Base-by-base conservation (phyloP, 1,140 invertebrate species). In the Melanaphis sacchari region DNA sequence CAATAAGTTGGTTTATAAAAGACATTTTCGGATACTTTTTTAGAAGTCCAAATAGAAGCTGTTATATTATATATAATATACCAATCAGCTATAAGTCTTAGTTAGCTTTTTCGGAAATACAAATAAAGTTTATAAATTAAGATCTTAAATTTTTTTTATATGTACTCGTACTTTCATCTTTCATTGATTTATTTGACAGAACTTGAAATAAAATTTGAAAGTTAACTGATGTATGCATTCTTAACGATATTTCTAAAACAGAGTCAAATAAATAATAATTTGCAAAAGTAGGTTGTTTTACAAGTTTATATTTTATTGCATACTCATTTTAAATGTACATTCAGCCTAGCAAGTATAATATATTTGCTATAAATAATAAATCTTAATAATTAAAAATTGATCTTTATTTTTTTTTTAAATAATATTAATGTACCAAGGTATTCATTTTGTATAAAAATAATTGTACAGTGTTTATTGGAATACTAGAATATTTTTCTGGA, bases 361-460 rank as follows among this genome's bases (percentile, higher is more conserved):
- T 15, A 66, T 0, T 66, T n/a, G n/a, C 2, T 0, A 66, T 66
- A 9, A 7, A 15, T 66, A n/a, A 18, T 18, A 66, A 66, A 5
- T 59, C 2, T 2, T 31, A 24, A 11, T n/a, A 1, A 1, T 1
- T 0, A n/a, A 54, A 66, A 66, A n/a, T 66, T 0, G 0, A 1
- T 18, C 4, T 18, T 22, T 18, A 66, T 8, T 18, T 15, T 66
- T 66, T 5, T 66, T 3, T n/a, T 66, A n/a, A 66, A 66, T 66
- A 46, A 46, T 46, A 46, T n/a, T 15, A 66, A 66, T 18, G 0
- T 6, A 66, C 18, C n/a, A n/a, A n/a, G n/a, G n/a, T n/a, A n/a
- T 66, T n/a, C 0, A 18, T n/a, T 66, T 1, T 66, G 11, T 18
- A 66, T n/a, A n/a, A 66, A 66, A 66, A n/a, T n/a, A 3, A 66